Evolutionary conservation across 2,888 invertebrate species (phyloP), one percentile per base, ranked within the genome.

Genomic region (Polietes domitor): DNA sequence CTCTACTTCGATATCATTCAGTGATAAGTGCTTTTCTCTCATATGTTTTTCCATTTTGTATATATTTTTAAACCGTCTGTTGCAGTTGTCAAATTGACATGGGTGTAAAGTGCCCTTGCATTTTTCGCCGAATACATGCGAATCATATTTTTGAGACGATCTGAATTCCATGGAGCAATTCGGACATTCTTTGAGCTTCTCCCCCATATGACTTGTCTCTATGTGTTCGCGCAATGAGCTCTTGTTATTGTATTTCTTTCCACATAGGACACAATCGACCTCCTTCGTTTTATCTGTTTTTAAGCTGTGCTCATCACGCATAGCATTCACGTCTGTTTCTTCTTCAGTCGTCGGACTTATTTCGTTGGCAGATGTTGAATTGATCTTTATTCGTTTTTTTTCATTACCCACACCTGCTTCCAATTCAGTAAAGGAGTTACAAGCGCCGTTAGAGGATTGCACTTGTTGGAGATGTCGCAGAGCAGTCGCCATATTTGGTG

Each of bases 161-260:
- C 85, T 85, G 61, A 85, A 86, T 55, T 83, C 82, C 2, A 63
- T 76, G 0, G 72, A 85, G 43, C 86, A 86, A 61, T 86, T 79
- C 0, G 83, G 80, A 19, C 86, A 86, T 24, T 85, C 71, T 12
- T 85, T 80, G 58, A 83, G 71, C 17, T 80, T 70, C 37, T 85
- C 83, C 9, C 85, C 82, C 80, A 85, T 76, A 37, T 86, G 86
- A 19, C 77, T 80, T 26, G 61, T 72, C 24, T 80, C 79, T 26
- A 86, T 85, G 53, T 85, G 86, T 17, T 68, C 77, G 1, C 83
- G 76, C 9, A 85, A 70, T 2, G 21, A 2, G 2, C 50, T 43
- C 41, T 84, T 84, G 19, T 80, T 37, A 32, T 61, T 41, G 41
- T 78, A 84, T 37, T 9, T 17, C 32, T 84, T 76, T 2, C 28